Evolutionary conservation across 2,113 vertebrate species (phyloP), one percentile per base, ranked within the genome.

Genomic region (Aleadryas rufinucha): DNA sequence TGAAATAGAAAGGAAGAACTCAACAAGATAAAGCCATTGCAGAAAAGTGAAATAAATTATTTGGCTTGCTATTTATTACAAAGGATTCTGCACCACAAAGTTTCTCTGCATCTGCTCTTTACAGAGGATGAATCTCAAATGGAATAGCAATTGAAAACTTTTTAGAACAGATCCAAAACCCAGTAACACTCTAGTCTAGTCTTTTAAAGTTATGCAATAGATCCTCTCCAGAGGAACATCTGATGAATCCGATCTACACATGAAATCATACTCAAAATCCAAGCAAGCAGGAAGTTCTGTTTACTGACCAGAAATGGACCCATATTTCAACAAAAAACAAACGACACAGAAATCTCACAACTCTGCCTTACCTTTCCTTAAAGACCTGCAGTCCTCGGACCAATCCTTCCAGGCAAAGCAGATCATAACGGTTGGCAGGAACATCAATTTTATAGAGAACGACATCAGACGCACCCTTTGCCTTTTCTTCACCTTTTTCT

Each of bases 381-480:
- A 99, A 99, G 94, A 99, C 98, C 92, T 99, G 99, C 90, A 99
- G 98, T 26, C 99, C 99, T 81, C 99, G 98, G 81, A 98, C 99
- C 91, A 99, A 88, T 23, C 99, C 99, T 93, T 99, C 99, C 89
- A 99, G 98, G 97, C 99, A 99, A 9, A 99, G 98, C 31, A 99
- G 98, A 91, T 99, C 99, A 87, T 99, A 99, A 83, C 99, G 98
- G 94, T 99, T 99, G 77, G 99, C 99, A 28, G 99, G 99, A 37
- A 99, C 99, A 24, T 99, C 99, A 3, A 99, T 99, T 98, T 99
- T 99, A 93, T 99, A 99, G 54, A 99, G 96, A 86, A 99, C 21
- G 0, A 98, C 93, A n/a, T 99, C 99, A 8, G 99, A 99, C 2
- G 99, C 99, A 10, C 98, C 99, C 11, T 98, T 98, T 13, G 99